Evolutionary conservation across 2,113 vertebrate genomes (phyloP).

Genomic region (Phainopepla nitens): DNA sequence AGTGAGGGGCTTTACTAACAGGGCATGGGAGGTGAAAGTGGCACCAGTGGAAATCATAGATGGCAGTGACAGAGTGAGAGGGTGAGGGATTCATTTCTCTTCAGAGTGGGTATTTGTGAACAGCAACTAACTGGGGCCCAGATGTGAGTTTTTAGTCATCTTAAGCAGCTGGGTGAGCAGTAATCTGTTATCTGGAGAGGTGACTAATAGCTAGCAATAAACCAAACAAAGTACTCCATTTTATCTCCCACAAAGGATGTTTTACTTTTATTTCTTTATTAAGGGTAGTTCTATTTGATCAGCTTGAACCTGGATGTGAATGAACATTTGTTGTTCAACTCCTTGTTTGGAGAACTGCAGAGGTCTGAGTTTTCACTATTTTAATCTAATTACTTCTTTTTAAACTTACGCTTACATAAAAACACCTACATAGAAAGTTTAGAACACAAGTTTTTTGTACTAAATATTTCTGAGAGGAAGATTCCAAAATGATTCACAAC

Average conservation of each 20-base stretch:
- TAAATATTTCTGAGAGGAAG: neutral
- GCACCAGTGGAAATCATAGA: neutral
- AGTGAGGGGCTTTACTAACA: neutral
- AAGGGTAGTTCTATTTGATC: neutral
- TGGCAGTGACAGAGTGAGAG: neutral
- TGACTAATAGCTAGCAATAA: neutral
- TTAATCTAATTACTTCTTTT: neutral
- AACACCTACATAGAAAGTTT: neutral
- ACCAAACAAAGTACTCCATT: neutral
- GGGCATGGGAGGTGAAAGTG: neutral
- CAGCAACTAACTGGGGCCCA: neutral
- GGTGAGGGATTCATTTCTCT: neutral
- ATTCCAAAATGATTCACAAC: neutral
- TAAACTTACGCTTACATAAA: neutral
- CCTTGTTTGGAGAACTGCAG: neutral
- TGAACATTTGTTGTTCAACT: neutral
- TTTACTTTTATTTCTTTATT: neutral
- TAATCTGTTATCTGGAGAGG: neutral
- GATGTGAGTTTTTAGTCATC: neutral
- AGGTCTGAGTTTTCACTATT: neutral
- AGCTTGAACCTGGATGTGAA: neutral
- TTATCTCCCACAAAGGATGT: neutral
- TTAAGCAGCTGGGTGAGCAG: neutral
- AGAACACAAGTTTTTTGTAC: neutral
- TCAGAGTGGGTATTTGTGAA: neutral